Evolutionary conservation across 2,113 vertebrate species (phyloP).

Genomic region (Orycteropus afer): DNA sequence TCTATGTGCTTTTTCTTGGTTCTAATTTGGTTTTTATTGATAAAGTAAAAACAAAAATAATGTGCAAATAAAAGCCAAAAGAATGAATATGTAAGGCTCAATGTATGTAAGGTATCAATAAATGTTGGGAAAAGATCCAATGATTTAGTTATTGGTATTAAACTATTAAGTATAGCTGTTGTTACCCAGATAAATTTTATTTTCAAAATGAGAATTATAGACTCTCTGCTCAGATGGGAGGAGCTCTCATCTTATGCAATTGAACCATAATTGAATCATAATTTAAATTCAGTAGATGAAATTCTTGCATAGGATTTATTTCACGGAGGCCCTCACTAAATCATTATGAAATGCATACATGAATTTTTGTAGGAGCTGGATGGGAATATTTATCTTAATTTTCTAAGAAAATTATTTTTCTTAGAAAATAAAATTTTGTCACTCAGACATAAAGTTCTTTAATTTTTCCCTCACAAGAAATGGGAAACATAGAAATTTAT

Average conservation of each 20-base stretch:
- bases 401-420: too few species aligned
- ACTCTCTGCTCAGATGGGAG: background rate
- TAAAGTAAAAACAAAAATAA: background rate
- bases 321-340: background rate
- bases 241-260: background rate
- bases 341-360: background rate
- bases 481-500: background rate
- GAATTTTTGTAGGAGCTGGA: background rate
- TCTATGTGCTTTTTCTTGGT: background rate
- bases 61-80: background rate
- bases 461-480: background rate
- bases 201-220: background rate
- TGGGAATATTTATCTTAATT: background rate
- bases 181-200: background rate
- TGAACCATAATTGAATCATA: too few species aligned
- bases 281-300: background rate
- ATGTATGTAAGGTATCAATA: background rate
- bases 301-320: background rate
- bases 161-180: background rate
- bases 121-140: background rate
- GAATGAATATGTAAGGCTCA: background rate
- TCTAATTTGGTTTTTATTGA: background rate
- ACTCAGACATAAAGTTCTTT: background rate
- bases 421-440: slow-evolving; percentile 10
- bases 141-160: background rate